A percentile compares a stretch with the other conserved stretches of the same genome.
phyloP scores from a whole-genome alignment of 2,888 invertebrate species.

The Polia nebulosa region DNA sequence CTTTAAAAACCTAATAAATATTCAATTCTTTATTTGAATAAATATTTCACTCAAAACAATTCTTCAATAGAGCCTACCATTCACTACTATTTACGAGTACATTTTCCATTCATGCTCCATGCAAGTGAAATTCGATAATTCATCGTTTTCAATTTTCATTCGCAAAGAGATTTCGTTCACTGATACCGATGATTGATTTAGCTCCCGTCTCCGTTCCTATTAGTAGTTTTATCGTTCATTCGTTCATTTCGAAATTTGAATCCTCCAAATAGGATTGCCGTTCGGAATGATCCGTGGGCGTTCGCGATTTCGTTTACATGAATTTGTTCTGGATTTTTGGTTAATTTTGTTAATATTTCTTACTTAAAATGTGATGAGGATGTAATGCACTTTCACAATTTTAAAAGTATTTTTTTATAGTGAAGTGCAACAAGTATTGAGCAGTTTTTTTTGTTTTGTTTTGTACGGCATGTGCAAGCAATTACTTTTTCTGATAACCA shows the following conservation, averaged over 20 bases:
- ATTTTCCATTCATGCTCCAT: slow-evolving; percentile 31
- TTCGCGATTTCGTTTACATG: slow-evolving; percentile 9
- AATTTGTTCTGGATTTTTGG: not conserved
- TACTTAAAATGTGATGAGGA: too few relatives aligned
- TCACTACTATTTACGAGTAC: slow-evolving; percentile 41
- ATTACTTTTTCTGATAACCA: too few relatives aligned
- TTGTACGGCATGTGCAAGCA: too few relatives aligned
- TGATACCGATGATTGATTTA: slow-evolving; percentile 71
- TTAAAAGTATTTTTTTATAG: too few relatives aligned
- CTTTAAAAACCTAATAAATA: too few relatives aligned
- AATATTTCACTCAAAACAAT: not conserved
- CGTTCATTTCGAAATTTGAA: slow-evolving; percentile 64
- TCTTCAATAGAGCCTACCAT: not conserved
- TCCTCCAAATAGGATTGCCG: slow-evolving; percentile 40
- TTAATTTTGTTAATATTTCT: too few relatives aligned
- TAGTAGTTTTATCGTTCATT: slow-evolving; percentile 68
- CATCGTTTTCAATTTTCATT: slow-evolving; percentile 64
- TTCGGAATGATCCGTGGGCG: slow-evolving; percentile 24
- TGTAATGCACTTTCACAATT: too few relatives aligned
- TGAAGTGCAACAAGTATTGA: too few relatives aligned
- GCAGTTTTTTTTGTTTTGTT: too few relatives aligned
- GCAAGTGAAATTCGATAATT: slow-evolving; percentile 45
- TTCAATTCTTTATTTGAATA: not conserved
- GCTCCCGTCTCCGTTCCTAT: slow-evolving; percentile 57
- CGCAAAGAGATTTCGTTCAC: slow-evolving; percentile 61